phyloP scores from a whole-genome alignment of 1,140 invertebrate species.

The Pogonomyrmex californicus region DNA sequence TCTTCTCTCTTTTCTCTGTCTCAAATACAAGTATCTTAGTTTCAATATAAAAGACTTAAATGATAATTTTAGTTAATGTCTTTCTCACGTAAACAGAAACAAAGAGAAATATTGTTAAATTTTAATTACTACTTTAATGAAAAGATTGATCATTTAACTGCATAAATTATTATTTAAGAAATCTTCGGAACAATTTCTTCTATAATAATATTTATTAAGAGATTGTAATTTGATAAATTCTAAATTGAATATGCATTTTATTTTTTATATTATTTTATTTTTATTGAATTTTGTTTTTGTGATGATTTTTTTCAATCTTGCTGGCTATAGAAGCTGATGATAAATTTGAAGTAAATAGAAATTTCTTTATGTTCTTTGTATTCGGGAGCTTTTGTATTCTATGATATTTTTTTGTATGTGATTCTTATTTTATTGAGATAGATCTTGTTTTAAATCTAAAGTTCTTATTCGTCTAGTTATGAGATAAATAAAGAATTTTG shows the following conservation, averaged over 20 bases:
- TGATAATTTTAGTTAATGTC: background rate
- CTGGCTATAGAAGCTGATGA: background rate
- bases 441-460: background rate
- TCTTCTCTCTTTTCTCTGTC: too few species aligned
- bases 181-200: background rate
- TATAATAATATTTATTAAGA: background rate
- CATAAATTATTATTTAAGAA: background rate
- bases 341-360: background rate
- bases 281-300: background rate
- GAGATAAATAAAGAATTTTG: background rate
- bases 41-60: background rate
- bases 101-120: slow-evolving; percentile 4
- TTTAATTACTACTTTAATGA: slow-evolving; percentile 7
- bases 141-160: background rate
- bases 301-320: background rate
- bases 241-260: background rate
- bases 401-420: too few species aligned
- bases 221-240: background rate
- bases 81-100: background rate
- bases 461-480: background rate
- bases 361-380: background rate
- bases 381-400: background rate
- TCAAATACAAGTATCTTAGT: too few species aligned
- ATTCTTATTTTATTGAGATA: slow-evolving; percentile 15
- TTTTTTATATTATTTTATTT: background rate